Conservation (phyloP, 2,888 invertebrate genomes). For the Tryphoninae sp. region DNA sequence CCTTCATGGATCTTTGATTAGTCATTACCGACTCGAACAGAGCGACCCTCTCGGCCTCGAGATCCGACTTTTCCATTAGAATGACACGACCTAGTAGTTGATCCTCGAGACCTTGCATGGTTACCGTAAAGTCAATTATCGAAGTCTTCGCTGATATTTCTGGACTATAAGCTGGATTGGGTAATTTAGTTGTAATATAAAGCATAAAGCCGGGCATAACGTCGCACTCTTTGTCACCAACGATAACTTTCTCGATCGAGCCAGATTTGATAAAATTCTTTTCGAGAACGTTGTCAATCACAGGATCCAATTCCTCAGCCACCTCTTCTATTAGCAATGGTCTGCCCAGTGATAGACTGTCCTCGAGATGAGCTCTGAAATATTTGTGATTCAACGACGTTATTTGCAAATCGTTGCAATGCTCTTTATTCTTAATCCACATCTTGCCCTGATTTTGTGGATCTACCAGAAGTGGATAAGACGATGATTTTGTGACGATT, state of each 20-base stretch:
- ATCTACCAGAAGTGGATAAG: conserved; percentile 96
- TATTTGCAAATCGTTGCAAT: conserved; percentile 93
- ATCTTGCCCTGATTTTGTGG: conserved; percentile 98
- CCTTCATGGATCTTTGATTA: conserved; percentile 97
- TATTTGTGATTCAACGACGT: conserved; percentile 98
- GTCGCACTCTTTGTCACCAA: conserved; percentile 98
- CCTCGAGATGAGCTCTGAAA: conserved; percentile 95
- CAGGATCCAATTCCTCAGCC: conserved; percentile 96
- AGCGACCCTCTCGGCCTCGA: conserved; percentile 96
- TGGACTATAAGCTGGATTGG: conserved; percentile 98
- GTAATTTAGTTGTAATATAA: conserved; percentile 97
- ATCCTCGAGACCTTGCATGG: conserved; percentile 97
- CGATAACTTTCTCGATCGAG: conserved; percentile 95
- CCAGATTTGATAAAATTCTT: conserved; percentile 99
- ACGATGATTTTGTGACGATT: conserved; percentile 97
- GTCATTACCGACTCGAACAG: conserved; percentile 97
- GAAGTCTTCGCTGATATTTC: conserved; percentile 98
- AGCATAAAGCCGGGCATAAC: conserved; percentile 97
- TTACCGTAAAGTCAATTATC: conserved; percentile 98
- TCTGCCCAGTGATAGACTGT: conserved; percentile 92
- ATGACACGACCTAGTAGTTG: conserved; percentile 96
- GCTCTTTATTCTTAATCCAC: conserved; percentile 98
- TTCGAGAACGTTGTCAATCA: conserved; percentile 97
- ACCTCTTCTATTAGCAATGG: conserved; percentile 97
- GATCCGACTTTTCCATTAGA: conserved; percentile 96